Evolutionary conservation across 2,797 vertebrate genomes (phyloP).

Genomic region (Characodon lateralis): DNA sequence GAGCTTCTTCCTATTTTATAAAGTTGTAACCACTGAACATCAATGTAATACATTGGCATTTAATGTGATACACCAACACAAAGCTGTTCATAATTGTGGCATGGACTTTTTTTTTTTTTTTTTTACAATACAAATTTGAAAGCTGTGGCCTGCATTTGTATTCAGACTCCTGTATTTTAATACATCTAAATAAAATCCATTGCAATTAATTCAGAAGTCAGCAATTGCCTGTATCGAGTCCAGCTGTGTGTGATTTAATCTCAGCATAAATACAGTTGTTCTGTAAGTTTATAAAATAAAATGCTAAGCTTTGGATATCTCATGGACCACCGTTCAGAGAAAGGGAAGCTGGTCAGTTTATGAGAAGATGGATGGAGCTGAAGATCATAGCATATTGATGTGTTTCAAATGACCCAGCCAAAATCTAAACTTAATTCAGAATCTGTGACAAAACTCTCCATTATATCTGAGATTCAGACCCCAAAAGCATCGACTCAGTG

Average conservation of each 20-base stretch:
- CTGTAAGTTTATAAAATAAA: neutral
- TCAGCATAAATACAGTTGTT: neutral
- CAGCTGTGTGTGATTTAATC: neutral
- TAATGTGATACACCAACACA: neutral
- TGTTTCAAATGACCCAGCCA: too few species aligned
- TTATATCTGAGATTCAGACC: too few species aligned
- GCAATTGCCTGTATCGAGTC: neutral
- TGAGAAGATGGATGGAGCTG: too few species aligned
- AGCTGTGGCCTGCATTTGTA: neutral
- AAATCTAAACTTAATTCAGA: neutral
- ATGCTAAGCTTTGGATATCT: too few species aligned
- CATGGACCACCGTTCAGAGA: too few species aligned
- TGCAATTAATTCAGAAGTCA: neutral
- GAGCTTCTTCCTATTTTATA: neutral
- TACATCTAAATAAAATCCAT: neutral
- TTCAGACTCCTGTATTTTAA: neutral
- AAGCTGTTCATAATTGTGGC: neutral
- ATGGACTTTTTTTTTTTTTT: too few species aligned
- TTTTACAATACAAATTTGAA: neutral
- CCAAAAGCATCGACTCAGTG: too few species aligned
- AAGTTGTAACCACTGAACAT: neutral
- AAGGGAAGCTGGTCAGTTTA: too few species aligned
- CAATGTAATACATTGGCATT: neutral
- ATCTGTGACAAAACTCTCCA: too few species aligned
- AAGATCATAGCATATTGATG: too few species aligned